Base-by-base conservation (phyloP, 2,797 vertebrate genomes). In the Lithobates pipiens region DNA sequence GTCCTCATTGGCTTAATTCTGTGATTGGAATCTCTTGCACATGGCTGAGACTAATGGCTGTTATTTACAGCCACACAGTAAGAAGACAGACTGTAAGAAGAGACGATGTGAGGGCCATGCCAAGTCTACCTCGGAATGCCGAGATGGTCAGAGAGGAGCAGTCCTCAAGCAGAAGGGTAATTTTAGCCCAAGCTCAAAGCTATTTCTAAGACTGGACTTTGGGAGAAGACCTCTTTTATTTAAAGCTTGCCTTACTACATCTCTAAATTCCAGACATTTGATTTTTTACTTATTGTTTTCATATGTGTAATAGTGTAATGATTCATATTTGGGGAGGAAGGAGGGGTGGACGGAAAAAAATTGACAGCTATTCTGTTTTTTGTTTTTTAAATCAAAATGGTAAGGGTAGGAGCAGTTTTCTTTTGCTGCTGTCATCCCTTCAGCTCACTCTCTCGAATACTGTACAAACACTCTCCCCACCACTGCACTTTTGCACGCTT, bases 91-190 rank as follows among this genome's bases (percentile, higher is more conserved):
- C 96, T 13, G 93, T 94, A 74, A 92, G 93, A 86, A 91, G 92
- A 80, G 91, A 89, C 23, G 95, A 95, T 65, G 94, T 88, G 0
- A 89, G 95, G 25, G 88, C 95, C 87, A 97, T 99, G 90, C 98
- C 98, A 0, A 95, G 89, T 57, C 93, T 99, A n/a, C 98, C 97
- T 0, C 91, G 95, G 78, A 95, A 96, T 0, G 93, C 95, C 0
- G 97, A 97, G 39, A 96, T 97, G 44, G 94, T 91, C 77, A 89
- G 96, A 81, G 97, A 97, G 77, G 97, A 97, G 21, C 97, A 98
- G 70, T 95, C 97, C 72, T 97, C 96, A 57, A 97, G 98, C 74
- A 94, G 96, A 83, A 96, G 94, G 94, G 98, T 99, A 76, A 76
- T 85, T 27, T 71, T 72, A 63, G 29, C 27, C 21, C 1, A 61